These are phyloP conservation scores for Eulemur mongoz DNA, from an alignment of 2,797 vertebrate genomes.

Conservation along the genomic window DNA sequence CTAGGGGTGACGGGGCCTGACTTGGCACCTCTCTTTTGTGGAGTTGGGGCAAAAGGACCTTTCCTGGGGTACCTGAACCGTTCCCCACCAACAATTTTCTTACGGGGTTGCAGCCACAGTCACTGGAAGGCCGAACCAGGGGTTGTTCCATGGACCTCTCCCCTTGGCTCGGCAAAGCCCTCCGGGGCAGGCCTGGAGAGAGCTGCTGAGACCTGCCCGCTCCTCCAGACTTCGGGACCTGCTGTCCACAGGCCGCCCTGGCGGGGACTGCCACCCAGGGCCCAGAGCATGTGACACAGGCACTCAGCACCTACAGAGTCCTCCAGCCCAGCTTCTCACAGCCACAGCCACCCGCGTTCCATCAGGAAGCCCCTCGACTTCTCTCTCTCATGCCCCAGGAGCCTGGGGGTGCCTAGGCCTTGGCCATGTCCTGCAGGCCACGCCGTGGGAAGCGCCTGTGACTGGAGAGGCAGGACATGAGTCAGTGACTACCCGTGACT, in stretches of 20 bases:
- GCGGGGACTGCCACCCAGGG: not conserved
- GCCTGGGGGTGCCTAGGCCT: not conserved
- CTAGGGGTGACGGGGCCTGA: not conserved
- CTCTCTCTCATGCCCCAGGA: not conserved
- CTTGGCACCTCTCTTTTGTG: not conserved
- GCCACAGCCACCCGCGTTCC: not conserved
- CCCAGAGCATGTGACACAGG: not conserved
- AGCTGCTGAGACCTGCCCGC: not conserved
- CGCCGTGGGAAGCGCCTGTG: not conserved
- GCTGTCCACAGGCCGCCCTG: not conserved
- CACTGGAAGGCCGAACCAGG: not conserved
- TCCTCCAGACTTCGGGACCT: not conserved
- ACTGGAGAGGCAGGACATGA: not conserved
- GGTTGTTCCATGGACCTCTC: not conserved
- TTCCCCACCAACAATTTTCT: not conserved
- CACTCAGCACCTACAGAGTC: not conserved
- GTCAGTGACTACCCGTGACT: not conserved
- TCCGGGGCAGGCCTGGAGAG: not conserved
- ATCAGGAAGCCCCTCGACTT: not conserved
- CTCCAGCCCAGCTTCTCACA: not conserved
- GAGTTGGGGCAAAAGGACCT: not conserved
- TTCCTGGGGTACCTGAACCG: not conserved
- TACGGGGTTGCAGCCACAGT: not conserved
- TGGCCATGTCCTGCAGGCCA: not conserved
- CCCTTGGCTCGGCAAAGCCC: not conserved